Evolutionary conservation across 2,113 vertebrate genomes (phyloP).

Genomic region (Ammodytes dubius): DNA sequence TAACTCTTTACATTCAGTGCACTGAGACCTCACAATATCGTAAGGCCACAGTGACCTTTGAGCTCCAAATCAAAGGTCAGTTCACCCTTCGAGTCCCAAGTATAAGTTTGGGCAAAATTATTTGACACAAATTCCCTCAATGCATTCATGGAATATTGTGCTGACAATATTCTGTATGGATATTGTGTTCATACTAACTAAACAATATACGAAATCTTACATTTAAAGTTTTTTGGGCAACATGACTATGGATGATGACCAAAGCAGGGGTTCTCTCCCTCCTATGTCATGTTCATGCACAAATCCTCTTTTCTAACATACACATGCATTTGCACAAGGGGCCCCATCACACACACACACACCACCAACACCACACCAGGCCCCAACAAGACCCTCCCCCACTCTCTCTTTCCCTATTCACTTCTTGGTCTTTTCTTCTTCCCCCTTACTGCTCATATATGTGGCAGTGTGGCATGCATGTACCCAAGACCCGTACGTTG

Average conservation of each 20-base stretch:
- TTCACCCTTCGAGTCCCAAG: too few species aligned
- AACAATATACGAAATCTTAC: too few species aligned
- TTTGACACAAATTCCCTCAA: too few species aligned
- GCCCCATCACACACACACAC: constrained; percentile 37
- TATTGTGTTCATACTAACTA: too few species aligned
- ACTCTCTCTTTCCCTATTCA: constrained; percentile 46
- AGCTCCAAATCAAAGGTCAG: too few species aligned
- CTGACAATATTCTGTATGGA: too few species aligned
- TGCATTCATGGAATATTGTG: too few species aligned
- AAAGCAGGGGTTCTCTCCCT: constrained; percentile 5
- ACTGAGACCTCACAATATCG: too few species aligned
- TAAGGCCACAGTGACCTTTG: too few species aligned
- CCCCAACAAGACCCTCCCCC: neutral
- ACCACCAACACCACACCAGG: constrained; percentile 53
- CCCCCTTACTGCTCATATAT: constrained; percentile 21
- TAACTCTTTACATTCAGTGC: too few species aligned
- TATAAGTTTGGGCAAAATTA: too few species aligned
- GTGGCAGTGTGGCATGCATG: neutral
- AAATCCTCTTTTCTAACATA: neutral
- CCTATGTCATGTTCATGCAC: neutral
- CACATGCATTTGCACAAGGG: constrained; percentile 34
- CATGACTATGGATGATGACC: constrained; percentile 3
- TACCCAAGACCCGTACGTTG: constrained; percentile 32
- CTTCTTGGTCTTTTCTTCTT: constrained; percentile 29
- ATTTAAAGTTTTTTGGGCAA: neutral